Evolutionary conservation across 2,113 vertebrate species (phyloP), one percentile per base, ranked within the genome.

Genomic region (Sclerurus mexicanus): DNA sequence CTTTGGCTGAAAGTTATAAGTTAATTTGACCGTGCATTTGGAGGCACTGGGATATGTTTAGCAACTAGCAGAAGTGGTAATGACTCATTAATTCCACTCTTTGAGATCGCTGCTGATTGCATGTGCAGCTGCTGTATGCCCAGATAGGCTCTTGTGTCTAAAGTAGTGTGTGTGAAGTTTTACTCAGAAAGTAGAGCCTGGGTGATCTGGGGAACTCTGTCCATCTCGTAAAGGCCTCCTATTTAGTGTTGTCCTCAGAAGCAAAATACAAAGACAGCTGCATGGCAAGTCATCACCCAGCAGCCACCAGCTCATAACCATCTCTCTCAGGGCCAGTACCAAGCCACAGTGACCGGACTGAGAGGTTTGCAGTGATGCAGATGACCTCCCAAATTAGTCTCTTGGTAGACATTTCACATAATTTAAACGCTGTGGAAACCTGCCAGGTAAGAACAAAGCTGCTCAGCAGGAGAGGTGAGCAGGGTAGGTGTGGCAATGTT

Each of bases 81-180:
- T 79, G 75, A 86, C 69, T 95, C 85, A 90, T 85, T 95, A 94
- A 90, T 84, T 83, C 72, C 66, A 7, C 33, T 76, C 60, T 56
- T 85, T 53, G 12, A 75, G 81, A 46, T 39, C 47, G 21, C 56
- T 89, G 31, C 24, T 63, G 64, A 10, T 37, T 72, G 50, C 7
- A 0, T 5, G 12, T 23, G 24, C 75, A 74, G 79, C 75, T 95
- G 81, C 74, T 58, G 22, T 27, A 10, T 2, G 53, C 55, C 68
- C 52, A 49, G 72, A 39, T 18, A 28, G 56, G 39, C 60, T 60
- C 53, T 24, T 1, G 1, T 5, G 9, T 55, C 83, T 44, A 23
- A 50, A 0, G 1, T 9, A 16, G 4, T 30, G 30, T 1, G 1
- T 21, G 55, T 42, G n/a, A 72, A 60, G 83, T 63, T 92, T 69